Base-by-base conservation (phyloP, 1,140 invertebrate species). In the Polypedilum vanderplanki region DNA sequence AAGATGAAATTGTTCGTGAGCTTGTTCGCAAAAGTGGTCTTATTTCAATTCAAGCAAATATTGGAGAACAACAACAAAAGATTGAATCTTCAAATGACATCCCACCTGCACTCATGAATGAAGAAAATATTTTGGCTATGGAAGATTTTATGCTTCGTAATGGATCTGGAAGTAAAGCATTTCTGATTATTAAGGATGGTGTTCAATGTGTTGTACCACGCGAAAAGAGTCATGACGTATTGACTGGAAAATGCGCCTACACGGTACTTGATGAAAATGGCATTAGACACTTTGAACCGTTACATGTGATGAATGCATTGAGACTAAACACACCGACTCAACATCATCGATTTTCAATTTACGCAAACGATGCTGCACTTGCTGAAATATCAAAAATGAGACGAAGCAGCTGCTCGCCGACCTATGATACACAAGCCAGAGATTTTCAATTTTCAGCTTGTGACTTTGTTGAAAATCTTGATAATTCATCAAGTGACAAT, bases 161-260 rank as follows among this genome's bases (percentile, higher is more conserved):
- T 75, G 87, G 83, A 77, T 86, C 86, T 73, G 85, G 86, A 77
- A 81, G 85, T 2, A 83, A 83, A 9, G 88, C 90, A 2, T 85
- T 91, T 41, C 86, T 93, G 79, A 91, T 93, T 65, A 86, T 91
- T 75, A 91, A 92, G 75, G 88, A 89, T 78, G 89, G 90, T 17
- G 78, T 91, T n/a, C 90, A 93, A 79, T 89, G 89, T 0, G 90
- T 93, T 1, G 87, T 93, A 18, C 92, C 92, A 0, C 85, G 89
- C 64, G 90, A 93, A 80, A 89, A 89, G 0, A 87, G 90, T 64
- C 85, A 89, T 22, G 87, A 87, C 18, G 90, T 93, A 8, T 81
- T 92, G 5, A 90, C 89, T 1, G 92, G 92, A 15, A 85, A 91
- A 81, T 87, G 92, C 1, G 87, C 90, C 3, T 93, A 93, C 77